Conservation (phyloP, 1,140 invertebrate genomes). For the Cardiocondyla obscurior region DNA sequence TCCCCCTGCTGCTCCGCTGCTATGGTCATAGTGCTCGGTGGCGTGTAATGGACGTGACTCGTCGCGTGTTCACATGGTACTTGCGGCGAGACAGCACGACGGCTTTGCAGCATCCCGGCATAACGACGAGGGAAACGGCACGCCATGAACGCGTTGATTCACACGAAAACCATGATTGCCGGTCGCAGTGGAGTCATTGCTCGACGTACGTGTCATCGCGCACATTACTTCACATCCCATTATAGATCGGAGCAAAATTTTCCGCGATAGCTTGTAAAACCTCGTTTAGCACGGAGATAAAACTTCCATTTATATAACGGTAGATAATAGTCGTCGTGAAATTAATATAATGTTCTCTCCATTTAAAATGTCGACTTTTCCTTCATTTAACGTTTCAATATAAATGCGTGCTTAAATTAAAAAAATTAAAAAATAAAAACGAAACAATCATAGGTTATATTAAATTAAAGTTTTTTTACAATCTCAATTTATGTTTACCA, state of each 20-base stretch:
- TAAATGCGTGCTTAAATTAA: background rate
- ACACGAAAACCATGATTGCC: slow-evolving; percentile 71
- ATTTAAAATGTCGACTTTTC: slow-evolving; percentile 24
- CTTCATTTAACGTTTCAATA: background rate
- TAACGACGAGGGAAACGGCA: slow-evolving; percentile 30
- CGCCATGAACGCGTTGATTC: slow-evolving; percentile 77
- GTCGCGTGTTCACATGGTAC: slow-evolving; percentile 1
- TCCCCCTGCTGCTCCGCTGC: background rate
- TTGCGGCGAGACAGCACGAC: slow-evolving; percentile 27
- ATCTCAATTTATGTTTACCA: background rate
- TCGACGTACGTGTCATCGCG: slow-evolving; percentile 73
- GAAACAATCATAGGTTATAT: slow-evolving; percentile 50
- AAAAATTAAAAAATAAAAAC: background rate
- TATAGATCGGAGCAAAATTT: slow-evolving; percentile 40
- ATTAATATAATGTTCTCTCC: background rate
- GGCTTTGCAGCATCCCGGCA: background rate
- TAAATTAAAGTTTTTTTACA: background rate
- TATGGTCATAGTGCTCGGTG: slow-evolving; percentile 44
- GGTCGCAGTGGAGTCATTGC: slow-evolving; percentile 65
- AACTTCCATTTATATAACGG: slow-evolving; percentile 39
- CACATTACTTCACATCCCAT: slow-evolving; percentile 49
- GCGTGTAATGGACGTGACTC: slow-evolving; percentile 53
- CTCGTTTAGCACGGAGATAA: slow-evolving; percentile 5
- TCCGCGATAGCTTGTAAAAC: slow-evolving; percentile 20
- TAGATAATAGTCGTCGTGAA: background rate